phyloP scores from a whole-genome alignment of 2,797 vertebrate genomes.

The Scyliorhinus canicula region DNA sequence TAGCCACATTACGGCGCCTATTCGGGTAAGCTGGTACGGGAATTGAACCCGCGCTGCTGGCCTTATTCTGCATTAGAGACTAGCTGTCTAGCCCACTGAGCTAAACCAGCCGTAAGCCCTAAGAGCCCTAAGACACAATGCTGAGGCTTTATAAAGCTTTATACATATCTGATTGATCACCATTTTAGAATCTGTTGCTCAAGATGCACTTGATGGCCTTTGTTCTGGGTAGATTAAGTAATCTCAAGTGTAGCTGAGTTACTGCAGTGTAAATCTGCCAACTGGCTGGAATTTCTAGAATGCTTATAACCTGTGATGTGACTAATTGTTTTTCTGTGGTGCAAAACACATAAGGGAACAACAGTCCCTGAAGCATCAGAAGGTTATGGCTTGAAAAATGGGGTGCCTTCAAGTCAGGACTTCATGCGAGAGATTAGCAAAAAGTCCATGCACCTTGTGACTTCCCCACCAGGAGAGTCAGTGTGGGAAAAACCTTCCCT shows the following conservation, averaged over 20 bases:
- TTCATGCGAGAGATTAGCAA: neutral
- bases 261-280: neutral
- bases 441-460: neutral
- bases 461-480: neutral
- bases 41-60: too few species aligned
- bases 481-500: neutral
- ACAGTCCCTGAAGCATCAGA: neutral
- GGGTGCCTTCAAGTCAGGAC: neutral
- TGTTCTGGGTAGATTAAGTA: neutral
- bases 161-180: neutral
- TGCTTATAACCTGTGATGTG: neutral
- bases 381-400: neutral
- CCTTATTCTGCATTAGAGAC: too few species aligned
- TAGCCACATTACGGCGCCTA: too few species aligned
- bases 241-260: neutral
- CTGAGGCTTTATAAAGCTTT: neutral
- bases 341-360: neutral
- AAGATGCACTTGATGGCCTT: neutral
- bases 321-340: constrained; percentile 12
- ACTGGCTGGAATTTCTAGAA: neutral
- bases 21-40: too few species aligned
- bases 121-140: neutral
- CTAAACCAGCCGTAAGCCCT: too few species aligned
- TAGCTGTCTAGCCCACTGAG: too few species aligned
- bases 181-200: neutral